Evolutionary conservation across 2,113 vertebrate species (phyloP), one percentile per base, ranked within the genome.

Genomic region (Phyllostomus discolor): DNA sequence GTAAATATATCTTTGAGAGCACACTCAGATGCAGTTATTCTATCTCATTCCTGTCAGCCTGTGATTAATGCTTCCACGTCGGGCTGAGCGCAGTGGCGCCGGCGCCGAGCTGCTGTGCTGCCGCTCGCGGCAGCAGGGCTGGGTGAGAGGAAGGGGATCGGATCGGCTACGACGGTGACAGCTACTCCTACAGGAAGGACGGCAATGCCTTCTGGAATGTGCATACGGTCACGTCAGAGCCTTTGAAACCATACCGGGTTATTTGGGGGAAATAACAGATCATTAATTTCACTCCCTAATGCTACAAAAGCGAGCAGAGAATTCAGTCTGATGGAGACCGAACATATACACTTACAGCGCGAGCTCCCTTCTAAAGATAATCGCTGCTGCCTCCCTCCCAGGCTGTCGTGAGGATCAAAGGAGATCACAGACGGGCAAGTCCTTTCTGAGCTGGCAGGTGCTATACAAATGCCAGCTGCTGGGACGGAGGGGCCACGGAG

Each of bases 1-100:
- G 90, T 96, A 98, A 98, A 97, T 98, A 97, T 84, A 97, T 94
- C 97, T 98, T 87, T 97, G 98, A 98, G 69, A 82, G 91, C 64
- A 98, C 95, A 96, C 83, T 97, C 97, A 95, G 66, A 90, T n/a
- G 88, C 91, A 96, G 96, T 97, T 98, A 97, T 96, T 97, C 31
- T 59, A 96, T 97, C 96, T 98, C 91, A 95, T 94, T 97, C 96
- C 96, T 98, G 87, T 98, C 95, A 98, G 86, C 96, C 88, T 97
- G 91, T 98, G 97, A 97, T 98, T 97, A 97, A 97, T 96, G 97
- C 81, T 82, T 96, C 89, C 96, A 94, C 97, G 85, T 33, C 73
- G 86, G 79, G 96, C 87, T 81, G 96, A 98, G 97, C 38, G 33
- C 0, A 94, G 88, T 72, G 95, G 97, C 97, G 48, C 62, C 66